Base-by-base conservation (phyloP, 2,888 invertebrate species). In the Phymatocera aterrima region DNA sequence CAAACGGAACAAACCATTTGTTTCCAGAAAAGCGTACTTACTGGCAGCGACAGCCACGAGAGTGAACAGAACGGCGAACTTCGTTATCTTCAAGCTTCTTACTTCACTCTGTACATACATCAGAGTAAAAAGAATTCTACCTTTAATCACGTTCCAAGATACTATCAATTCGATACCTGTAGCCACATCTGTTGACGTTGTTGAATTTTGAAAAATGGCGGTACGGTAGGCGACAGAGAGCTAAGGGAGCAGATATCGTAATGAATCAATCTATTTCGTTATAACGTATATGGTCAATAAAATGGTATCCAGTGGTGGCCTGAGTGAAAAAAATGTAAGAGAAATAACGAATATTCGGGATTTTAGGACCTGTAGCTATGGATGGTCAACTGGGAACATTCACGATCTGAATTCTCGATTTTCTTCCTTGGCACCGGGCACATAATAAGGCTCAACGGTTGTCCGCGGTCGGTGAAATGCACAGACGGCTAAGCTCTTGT, bases 81-180 rank as follows among this genome's bases (percentile, higher is more conserved):
- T 78, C 43, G 79, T 77, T 81, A 83, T 83, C 64, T 65, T 83
- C 48, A 3, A 34, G n/a, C 31, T 51, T 8, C 4, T 57, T 12
- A 15, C 28, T 57, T 57, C 1, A 57, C 21, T 57, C 28, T 57
- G 28, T 3, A 57, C 15, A 28, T 15, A 28, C 28, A 28, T 8
- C 28, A 28, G n/a, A n/a, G n/a, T n/a, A 57, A 57, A 57, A 57
- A 28, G 4, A 3, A 28, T 28, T 24, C 10, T 28, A 28, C 12
- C 28, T 8, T 12, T 1, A 28, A 12, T 28, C 5, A 15, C 15
- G 12, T 57, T 28, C 4, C 6, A 24, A 57, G 24, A 21, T 54
- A 24, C 24, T 6, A 54, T 54, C 12, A 24, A 54, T 24, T 54
- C 24, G 12, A 12, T 54, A 54, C 8, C 24, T 54, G 54, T 3